Percentiles rank a stretch among this genome's conserved stretches.
phyloP scores from a whole-genome alignment of 2,888 invertebrate genomes.

The Abscondita cerata region DNA sequence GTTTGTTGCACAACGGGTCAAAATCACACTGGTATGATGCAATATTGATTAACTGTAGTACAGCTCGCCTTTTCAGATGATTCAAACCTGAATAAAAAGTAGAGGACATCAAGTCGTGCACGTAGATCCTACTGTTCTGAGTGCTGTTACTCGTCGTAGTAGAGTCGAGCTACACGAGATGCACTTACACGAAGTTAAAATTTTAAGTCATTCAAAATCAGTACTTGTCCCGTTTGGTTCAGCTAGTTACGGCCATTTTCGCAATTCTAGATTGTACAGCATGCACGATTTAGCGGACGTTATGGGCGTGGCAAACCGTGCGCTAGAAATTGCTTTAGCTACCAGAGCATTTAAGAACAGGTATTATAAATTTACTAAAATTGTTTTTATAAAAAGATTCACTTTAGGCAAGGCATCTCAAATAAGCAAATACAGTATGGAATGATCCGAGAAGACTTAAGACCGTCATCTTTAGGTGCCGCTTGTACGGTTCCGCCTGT shows the following conservation, averaged over 20 bases:
- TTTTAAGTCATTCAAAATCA: slow-evolving; percentile 54
- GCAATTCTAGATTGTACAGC: slow-evolving; percentile 53
- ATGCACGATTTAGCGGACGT: slow-evolving; percentile 57
- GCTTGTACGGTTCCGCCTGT: slow-evolving; percentile 54
- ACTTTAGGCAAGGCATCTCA: slow-evolving; percentile 58
- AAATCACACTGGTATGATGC: slow-evolving; percentile 61
- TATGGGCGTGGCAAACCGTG: slow-evolving; percentile 58
- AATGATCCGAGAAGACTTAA: slow-evolving; percentile 57
- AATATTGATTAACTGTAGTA: too few species aligned
- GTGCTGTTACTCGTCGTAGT: slow-evolving; percentile 45
- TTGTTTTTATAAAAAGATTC: too few species aligned
- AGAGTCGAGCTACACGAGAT: slow-evolving; percentile 55
- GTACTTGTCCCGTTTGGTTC: slow-evolving; percentile 56
- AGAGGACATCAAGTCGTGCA: slow-evolving; percentile 20
- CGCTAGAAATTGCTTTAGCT: slow-evolving; percentile 62
- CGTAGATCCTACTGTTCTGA: slow-evolving; percentile 38
- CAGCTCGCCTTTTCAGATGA: too few species aligned
- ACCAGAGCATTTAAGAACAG: slow-evolving; percentile 61
- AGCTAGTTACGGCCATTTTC: slow-evolving; percentile 58
- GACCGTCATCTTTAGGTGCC: slow-evolving; percentile 56
- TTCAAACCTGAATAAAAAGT: slow-evolving; percentile 11
- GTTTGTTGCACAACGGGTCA: slow-evolving; percentile 70
- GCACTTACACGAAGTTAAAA: slow-evolving; percentile 52
- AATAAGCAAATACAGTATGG: slow-evolving; percentile 59
- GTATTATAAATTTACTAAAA: too few species aligned